Conservation (phyloP, 2,888 invertebrate genomes). For the Rhabditophanes sp. region DNA sequence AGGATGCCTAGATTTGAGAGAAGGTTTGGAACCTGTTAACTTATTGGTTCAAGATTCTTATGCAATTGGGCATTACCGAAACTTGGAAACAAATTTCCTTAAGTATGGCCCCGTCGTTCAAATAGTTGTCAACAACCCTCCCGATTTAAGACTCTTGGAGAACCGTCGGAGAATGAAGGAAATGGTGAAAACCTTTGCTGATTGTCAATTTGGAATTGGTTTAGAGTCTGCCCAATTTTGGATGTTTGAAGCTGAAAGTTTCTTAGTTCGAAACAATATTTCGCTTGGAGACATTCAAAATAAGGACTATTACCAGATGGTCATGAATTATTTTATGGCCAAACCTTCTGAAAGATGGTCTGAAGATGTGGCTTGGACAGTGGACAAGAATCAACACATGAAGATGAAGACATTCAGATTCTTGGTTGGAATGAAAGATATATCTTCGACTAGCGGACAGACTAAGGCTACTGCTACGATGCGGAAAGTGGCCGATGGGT, state of each 20-base stretch:
- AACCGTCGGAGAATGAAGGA: constrained; percentile 15
- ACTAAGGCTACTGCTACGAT: constrained; percentile 25
- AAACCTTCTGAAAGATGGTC: constrained; percentile 21
- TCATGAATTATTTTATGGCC: constrained; percentile 20
- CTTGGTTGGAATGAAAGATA: constrained; percentile 30
- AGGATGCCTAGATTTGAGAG: constrained; percentile 23
- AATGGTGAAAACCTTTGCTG: constrained; percentile 27
- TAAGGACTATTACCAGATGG: constrained; percentile 18
- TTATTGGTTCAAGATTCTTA: constrained; percentile 24
- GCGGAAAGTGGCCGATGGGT: constrained; percentile 17
- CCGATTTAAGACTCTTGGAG: constrained; percentile 19
- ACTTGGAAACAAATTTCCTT: constrained; percentile 25
- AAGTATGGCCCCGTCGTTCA: constrained; percentile 21
- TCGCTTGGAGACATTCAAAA: constrained; percentile 1
- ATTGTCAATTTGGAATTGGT: constrained; percentile 21
- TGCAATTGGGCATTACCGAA: constrained; percentile 27
- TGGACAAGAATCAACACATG: constrained; percentile 5
- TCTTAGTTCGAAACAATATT: constrained; percentile 9
- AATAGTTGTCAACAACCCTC: constrained; percentile 28
- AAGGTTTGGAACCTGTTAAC: constrained; percentile 32
- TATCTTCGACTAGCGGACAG: constrained; percentile 24
- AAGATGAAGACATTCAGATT: constrained; percentile 13
- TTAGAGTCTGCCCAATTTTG: constrained; percentile 21
- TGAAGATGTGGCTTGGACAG: constrained; percentile 23
- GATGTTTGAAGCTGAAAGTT: constrained; percentile 25